phyloP scores from a whole-genome alignment of 2,888 invertebrate species.

The Nipponacmea schrenckii region DNA sequence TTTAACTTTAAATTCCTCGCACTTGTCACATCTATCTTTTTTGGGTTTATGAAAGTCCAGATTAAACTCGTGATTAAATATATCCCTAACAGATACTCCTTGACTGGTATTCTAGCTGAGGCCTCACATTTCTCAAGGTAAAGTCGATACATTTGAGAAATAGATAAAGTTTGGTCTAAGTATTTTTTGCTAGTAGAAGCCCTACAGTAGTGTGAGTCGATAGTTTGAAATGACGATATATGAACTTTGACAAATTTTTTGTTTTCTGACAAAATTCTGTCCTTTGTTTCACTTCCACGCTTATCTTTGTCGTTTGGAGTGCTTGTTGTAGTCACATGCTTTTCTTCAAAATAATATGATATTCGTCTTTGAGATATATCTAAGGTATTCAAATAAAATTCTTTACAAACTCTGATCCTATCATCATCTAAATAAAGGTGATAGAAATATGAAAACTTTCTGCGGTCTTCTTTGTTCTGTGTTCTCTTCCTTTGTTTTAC shows the following conservation, averaged over 20 bases:
- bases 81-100: conserved; percentile 8
- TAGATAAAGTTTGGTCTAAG: neutral
- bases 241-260: conserved; percentile 8
- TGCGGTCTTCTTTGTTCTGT: neutral
- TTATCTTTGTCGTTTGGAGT: neutral
- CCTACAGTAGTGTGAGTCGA: conserved; percentile 16
- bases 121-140: conserved; percentile 8
- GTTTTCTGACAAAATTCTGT: neutral
- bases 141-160: conserved; percentile 13
- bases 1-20: conserved; percentile 1
- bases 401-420: neutral
- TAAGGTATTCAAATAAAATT: too few relatives aligned
- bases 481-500: neutral
- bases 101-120: neutral
- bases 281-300: neutral
- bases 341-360: neutral
- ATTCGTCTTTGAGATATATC: neutral
- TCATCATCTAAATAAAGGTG: neutral
- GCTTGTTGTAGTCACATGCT: neutral
- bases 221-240: conserved; percentile 1
- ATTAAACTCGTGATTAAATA: conserved; percentile 8
- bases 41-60: conserved; percentile 5
- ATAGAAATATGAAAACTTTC: neutral
- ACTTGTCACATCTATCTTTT: conserved; percentile 14
- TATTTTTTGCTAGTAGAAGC: neutral